Base-by-base conservation (phyloP, 2,113 vertebrate genomes). In the Oncorhynchus keta region DNA sequence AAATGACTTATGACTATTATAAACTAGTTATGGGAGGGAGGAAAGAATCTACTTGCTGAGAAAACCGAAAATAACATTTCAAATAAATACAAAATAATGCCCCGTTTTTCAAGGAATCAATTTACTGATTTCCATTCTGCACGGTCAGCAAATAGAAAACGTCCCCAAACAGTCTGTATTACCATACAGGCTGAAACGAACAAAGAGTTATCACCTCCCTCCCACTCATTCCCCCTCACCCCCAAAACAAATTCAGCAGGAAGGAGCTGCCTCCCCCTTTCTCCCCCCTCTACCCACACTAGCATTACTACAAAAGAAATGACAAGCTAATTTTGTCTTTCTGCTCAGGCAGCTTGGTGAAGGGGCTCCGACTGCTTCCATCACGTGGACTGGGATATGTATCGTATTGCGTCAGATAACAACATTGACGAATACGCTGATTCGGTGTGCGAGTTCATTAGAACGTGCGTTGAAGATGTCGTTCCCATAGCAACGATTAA, bases 291-390 rank as follows among this genome's bases (percentile, higher is more conserved):
- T 76, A 62, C 76, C 75, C 62, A 75, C 73, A 57, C 35, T 62
- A 32, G 51, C 18, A 67, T 65, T 32, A 72, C 68, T 75, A 65
- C 75, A 45, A 77, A 66, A 79, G 20, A 80, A 45, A 9, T 8
- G 8, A 72, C 72, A 66, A 32, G 45, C 55, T 26, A 64, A 69
- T 45, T 80, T 77, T 62, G 51, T 74, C 75, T 66, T 55, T 76
- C 73, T 69, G 76, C 30, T 30, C 73, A 51, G 26, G 57, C 55
- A n/a, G 72, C 72, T 73, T 81, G 79, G 75, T 48, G 57, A 81
- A 74, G 75, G 73, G 49, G 79, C 72, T 65, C 30, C 9, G 83
- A n/a, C n/a, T n/a, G n/a, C n/a, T n/a, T n/a, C n/a, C n/a, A n/a
- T n/a, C n/a, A n/a, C n/a, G n/a, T n/a, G n/a, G n/a, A n/a, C n/a